Base-by-base conservation (phyloP, 1,140 invertebrate species). In the Drosophila biarmipes region DNA sequence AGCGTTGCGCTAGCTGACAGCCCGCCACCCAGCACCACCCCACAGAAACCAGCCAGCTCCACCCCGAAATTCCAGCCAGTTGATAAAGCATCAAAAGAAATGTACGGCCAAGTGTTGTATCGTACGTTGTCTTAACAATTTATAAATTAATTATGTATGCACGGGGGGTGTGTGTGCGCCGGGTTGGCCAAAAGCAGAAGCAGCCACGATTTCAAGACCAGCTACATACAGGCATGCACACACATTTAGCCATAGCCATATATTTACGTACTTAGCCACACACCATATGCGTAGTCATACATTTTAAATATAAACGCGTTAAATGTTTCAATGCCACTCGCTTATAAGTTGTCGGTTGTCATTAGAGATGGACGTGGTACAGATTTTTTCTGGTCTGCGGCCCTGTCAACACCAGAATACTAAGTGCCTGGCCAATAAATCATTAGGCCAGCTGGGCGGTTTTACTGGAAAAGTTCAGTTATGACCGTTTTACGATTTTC, bases 121-220 rank as follows among this genome's bases (percentile, higher is more conserved):
- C 73, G 37, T 56, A 77, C 59, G 73, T 75, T 80, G 72, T 80
- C 66, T 73, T 73, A 80, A 80, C 78, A 80, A 80, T 80, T 80
- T 80, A 64, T 76, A 80, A 80, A 80, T 80, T 76, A 80, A 80
- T 80, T 80, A 80, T 80, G 77, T 71, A 80, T 80, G 73, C 78
- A 66, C 66, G 69, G 76, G 10, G 40, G 11, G 40, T 73, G 73
- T 71, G 51, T 62, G 46, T 29, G 35, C 35, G 35, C 38, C 67
- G 45, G 62, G 56, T 62, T 62, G 73, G 71, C 62, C 76, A 77
- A 71, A 67, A 78, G 53, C 59, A 63, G 61, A 62, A 54, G 62
- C 46, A 27, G 21, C 64, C 19, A 17, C 29, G 24, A 56, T 46
- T 46, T 46, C 45, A 46, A 46, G 21, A 46, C 45, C 45, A n/a